A percentile compares a stretch with the other conserved stretches of the same genome.
phyloP scores from a whole-genome alignment of 2,888 invertebrate genomes.

The Cryptus viduatorius region DNA sequence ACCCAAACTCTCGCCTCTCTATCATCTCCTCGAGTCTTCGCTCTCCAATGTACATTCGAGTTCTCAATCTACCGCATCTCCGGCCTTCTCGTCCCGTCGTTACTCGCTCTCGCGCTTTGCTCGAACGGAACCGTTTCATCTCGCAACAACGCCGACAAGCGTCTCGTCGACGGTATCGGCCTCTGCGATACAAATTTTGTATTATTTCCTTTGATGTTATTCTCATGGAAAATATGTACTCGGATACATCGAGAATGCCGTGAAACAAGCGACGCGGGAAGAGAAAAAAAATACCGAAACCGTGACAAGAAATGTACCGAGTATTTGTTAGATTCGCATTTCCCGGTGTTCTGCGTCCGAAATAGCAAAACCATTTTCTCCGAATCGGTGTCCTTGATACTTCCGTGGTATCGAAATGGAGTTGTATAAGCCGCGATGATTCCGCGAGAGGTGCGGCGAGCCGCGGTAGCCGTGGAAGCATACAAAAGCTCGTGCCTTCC shows the following conservation, averaged over 20 bases:
- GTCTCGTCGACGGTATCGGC: background rate
- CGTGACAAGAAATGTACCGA: background rate
- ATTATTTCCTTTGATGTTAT: background rate
- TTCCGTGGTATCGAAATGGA: slow-evolving; percentile 72
- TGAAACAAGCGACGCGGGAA: background rate
- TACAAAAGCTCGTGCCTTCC: slow-evolving; percentile 48
- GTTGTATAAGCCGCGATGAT: slow-evolving; percentile 75
- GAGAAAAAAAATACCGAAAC: background rate
- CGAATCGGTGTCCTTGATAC: slow-evolving; percentile 1
- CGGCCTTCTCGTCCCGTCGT: background rate
- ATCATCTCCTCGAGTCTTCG: slow-evolving; percentile 28
- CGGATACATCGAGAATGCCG: background rate
- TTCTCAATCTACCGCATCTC: slow-evolving; percentile 47
- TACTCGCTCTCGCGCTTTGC: slow-evolving; percentile 20
- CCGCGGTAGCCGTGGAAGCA: slow-evolving; percentile 2
- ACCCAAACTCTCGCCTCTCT: slow-evolving; percentile 9
- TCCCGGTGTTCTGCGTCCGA: slow-evolving; percentile 1
- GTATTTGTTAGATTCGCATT: background rate
- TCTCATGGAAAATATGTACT: background rate
- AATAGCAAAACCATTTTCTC: slow-evolving; percentile 35
- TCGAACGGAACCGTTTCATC: slow-evolving; percentile 16
- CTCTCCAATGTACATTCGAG: slow-evolving; percentile 48
- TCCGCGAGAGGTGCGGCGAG: slow-evolving; percentile 62
- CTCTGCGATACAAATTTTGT: background rate
- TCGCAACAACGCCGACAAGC: background rate